Conservation (phyloP, 1,140 invertebrate species). For the Cydia amplana region DNA sequence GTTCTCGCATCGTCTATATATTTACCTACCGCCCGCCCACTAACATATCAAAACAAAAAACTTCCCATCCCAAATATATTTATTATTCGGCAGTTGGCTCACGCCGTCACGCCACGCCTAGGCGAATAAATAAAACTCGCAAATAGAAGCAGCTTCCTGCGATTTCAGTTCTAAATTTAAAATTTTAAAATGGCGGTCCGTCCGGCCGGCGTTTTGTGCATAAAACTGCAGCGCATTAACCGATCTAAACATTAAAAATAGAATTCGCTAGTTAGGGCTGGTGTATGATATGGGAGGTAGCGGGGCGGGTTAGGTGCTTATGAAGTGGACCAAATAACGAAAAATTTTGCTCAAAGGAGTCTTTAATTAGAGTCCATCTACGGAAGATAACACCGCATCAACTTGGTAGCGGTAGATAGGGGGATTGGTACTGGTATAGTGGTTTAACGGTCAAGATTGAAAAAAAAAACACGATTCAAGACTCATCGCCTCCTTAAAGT, state of each 20-base stretch:
- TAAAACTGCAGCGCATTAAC: slow-evolving; percentile 73
- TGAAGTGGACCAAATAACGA: not conserved
- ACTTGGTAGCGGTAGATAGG: too few species aligned
- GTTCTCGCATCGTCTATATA: too few species aligned
- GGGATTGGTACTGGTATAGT: too few species aligned
- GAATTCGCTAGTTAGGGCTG: slow-evolving; percentile 58
- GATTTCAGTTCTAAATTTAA: slow-evolving; percentile 71
- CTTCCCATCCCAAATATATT: not conserved
- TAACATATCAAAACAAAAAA: not conserved
- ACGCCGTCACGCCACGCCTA: slow-evolving; percentile 62
- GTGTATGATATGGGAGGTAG: slow-evolving; percentile 40
- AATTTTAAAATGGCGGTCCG: slow-evolving; percentile 72
- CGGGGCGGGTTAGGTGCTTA: slow-evolving; percentile 25
- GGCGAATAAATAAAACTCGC: slow-evolving; percentile 72
- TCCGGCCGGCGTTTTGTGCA: slow-evolving; percentile 73
- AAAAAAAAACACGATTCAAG: too few species aligned
- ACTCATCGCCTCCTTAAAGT: too few species aligned
- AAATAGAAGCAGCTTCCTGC: slow-evolving; percentile 71
- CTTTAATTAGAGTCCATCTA: too few species aligned
- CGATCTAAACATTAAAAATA: slow-evolving; percentile 77
- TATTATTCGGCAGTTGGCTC: too few species aligned
- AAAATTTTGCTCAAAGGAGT: too few species aligned
- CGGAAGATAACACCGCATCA: too few species aligned
- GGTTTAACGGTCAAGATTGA: too few species aligned
- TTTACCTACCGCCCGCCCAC: not conserved